These are phyloP conservation scores for Galerucella pusilla DNA, from an alignment of 2,888 invertebrate species.

Conservation along the genomic window DNA sequence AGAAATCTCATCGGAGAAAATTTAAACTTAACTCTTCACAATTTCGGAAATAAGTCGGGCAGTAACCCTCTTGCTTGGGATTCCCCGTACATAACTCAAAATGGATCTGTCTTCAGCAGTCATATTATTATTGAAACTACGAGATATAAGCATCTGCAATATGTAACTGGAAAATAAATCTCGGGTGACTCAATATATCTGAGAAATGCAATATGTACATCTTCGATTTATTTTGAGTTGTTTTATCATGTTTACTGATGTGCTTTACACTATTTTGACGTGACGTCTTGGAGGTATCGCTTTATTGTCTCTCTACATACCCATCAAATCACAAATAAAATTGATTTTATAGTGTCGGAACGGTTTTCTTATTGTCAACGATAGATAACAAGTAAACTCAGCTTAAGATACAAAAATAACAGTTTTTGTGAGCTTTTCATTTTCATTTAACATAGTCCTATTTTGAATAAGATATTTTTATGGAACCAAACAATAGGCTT, in stretches of 20 bases:
- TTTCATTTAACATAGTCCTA: neutral
- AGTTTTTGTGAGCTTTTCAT: too few relatives aligned
- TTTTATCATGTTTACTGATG: neutral
- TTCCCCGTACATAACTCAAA: neutral
- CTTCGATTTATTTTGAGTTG: neutral
- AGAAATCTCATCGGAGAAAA: too few relatives aligned
- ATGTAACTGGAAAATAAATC: neutral
- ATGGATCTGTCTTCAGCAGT: neutral
- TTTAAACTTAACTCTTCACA: too few relatives aligned
- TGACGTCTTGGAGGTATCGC: neutral
- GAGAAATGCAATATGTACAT: neutral
- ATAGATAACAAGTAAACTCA: too few relatives aligned
- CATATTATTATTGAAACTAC: neutral
- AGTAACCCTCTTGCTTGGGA: too few relatives aligned
- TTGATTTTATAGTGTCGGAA: too few relatives aligned
- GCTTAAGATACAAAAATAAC: too few relatives aligned
- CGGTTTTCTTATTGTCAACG: too few relatives aligned
- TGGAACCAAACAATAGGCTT: neutral
- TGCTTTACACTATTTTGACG: neutral
- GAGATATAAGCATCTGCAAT: neutral
- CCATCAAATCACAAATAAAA: too few relatives aligned
- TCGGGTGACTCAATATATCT: neutral
- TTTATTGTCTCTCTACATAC: neutral
- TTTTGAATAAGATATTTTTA: neutral
- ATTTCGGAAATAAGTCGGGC: too few relatives aligned